phyloP scores from a whole-genome alignment of 2,888 invertebrate species.

The Chloroclysta siterata region DNA sequence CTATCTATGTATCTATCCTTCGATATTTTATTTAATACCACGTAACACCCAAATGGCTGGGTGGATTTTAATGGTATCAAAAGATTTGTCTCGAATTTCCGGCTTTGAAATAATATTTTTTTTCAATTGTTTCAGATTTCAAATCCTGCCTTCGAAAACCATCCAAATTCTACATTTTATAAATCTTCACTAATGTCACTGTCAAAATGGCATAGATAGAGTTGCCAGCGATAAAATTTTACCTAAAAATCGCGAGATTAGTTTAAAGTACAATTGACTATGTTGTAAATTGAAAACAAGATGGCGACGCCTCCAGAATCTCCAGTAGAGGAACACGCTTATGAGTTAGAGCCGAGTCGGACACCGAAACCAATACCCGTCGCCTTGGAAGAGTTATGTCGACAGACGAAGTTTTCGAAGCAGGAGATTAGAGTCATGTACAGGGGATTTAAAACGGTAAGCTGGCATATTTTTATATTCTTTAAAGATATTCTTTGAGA shows the following conservation, averaged over 20 bases:
- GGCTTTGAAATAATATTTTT: background rate
- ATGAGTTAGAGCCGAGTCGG: constrained; percentile 92
- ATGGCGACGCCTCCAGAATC: constrained; percentile 96
- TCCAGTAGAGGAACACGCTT: constrained; percentile 93
- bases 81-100: no score
- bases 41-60: no score
- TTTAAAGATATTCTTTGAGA: no score
- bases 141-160: constrained; percentile 56
- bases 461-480: constrained; percentile 38
- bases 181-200: constrained; percentile 27
- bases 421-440: constrained; percentile 99
- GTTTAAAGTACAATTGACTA: background rate
- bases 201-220: constrained; percentile 35
- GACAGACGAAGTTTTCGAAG: constrained; percentile 97
- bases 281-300: constrained; percentile 44
- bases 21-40: no score
- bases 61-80: no score
- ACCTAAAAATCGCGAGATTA: constrained; percentile 21
- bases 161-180: constrained; percentile 44
- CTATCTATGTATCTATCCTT: no score
- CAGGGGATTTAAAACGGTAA: constrained; percentile 97
- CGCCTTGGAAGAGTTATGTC: constrained; percentile 94
- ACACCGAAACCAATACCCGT: constrained; percentile 93
- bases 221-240: constrained; percentile 33
- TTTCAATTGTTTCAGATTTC: constrained; percentile 58